A percentile compares a stretch with the other conserved stretches of the same genome.
phyloP scores from a whole-genome alignment of 2,113 vertebrate species.

The Peromyscus polionotus region DNA sequence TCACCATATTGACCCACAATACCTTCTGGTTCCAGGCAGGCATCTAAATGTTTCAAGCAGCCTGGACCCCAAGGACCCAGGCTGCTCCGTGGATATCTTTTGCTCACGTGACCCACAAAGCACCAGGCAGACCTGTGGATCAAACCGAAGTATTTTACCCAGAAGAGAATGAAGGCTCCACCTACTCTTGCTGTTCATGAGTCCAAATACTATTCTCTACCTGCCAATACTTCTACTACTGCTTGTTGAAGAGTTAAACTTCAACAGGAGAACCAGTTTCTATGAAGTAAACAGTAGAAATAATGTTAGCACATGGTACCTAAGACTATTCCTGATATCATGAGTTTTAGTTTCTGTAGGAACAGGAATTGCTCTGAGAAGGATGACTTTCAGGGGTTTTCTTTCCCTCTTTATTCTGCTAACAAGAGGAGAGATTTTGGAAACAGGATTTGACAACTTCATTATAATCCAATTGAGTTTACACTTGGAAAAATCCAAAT shows the following conservation, averaged over 20 bases:
- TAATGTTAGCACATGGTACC: background rate
- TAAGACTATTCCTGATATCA: background rate
- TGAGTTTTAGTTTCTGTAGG: background rate
- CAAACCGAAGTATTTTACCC: background rate
- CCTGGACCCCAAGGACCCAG: background rate
- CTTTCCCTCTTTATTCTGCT: background rate
- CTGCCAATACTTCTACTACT: background rate
- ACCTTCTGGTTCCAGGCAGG: background rate
- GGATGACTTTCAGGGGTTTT: background rate
- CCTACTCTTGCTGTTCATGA: background rate
- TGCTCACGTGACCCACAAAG: background rate
- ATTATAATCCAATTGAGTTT: background rate
- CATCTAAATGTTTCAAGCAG: background rate
- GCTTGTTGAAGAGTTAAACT: background rate
- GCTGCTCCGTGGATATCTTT: background rate
- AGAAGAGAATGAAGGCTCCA: background rate
- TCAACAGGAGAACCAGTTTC: background rate
- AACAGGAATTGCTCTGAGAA: background rate
- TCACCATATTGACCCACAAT: background rate
- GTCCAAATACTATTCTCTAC: background rate
- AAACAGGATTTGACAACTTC: slow-evolving; percentile 2
- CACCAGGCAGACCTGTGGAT: background rate
- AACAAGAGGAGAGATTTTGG: slow-evolving; percentile 6
- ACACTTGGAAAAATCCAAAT: slow-evolving; percentile 45
- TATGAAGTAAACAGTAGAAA: background rate